Evolutionary conservation across 2,113 vertebrate genomes (phyloP).

Genomic region (Pipa parva): DNA sequence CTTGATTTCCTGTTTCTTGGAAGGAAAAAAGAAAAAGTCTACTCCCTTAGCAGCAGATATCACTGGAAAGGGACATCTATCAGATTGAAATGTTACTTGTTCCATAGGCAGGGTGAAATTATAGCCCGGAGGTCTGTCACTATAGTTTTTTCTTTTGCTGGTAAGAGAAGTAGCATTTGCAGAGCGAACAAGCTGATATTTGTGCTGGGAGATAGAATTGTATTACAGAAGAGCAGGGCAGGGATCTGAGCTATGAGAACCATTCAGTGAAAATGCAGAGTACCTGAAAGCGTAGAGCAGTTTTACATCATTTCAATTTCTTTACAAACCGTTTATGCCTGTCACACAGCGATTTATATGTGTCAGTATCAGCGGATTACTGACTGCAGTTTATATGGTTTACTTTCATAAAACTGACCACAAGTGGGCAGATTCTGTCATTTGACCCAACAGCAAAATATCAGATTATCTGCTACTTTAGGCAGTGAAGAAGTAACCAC

Average conservation of each 20-base stretch:
- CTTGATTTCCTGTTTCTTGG: conserved; percentile 49
- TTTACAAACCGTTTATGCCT: too few relatives aligned
- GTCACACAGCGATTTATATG: too few relatives aligned
- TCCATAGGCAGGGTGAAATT: conserved; percentile 29
- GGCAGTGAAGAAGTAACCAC: too few relatives aligned
- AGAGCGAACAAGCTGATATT: background rate
- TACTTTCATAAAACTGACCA: too few relatives aligned
- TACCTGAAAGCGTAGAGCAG: too few relatives aligned
- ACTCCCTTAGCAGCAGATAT: conserved; percentile 37
- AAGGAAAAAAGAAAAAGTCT: conserved; percentile 31
- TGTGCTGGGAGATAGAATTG: background rate
- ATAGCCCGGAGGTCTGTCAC: conserved; percentile 32
- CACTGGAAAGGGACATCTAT: conserved; percentile 28
- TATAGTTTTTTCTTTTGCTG: conserved; percentile 22
- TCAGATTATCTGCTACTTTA: too few relatives aligned
- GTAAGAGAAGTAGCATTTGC: conserved; percentile 8
- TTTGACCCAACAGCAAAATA: too few relatives aligned
- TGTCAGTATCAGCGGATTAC: too few relatives aligned
- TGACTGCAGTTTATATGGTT: too few relatives aligned
- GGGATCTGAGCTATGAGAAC: background rate
- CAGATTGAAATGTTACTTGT: conserved; percentile 39
- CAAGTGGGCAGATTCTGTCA: too few relatives aligned
- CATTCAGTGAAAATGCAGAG: background rate
- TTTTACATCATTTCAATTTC: too few relatives aligned
- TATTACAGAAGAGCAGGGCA: background rate